These are phyloP conservation scores for Luidia sarsii DNA, from an alignment of 53 echinoderm and acorn worm genomes.

Conservation along the genomic window DNA sequence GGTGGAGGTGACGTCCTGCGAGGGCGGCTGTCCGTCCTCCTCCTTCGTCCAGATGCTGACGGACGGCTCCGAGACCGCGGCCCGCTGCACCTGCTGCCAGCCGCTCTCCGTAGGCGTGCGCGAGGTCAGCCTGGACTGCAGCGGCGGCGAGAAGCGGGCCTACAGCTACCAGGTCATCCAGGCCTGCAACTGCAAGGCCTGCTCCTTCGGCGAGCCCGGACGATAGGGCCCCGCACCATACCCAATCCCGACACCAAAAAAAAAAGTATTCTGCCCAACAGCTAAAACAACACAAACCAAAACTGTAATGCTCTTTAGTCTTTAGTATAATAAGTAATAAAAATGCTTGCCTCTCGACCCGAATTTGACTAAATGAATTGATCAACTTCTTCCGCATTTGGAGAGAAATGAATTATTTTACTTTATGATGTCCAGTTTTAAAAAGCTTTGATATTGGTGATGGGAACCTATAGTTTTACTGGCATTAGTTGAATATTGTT, in stretches of 20 bases:
- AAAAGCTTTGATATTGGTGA: neutral
- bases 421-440: neutral
- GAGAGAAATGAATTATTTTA: neutral
- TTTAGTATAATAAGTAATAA: neutral
- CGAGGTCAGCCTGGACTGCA: constrained; percentile 24
- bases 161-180: constrained; percentile 49
- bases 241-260: too few species aligned
- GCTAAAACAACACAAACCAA: too few species aligned
- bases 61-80: neutral
- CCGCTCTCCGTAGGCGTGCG: constrained; percentile 5
- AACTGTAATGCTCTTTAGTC: too few species aligned
- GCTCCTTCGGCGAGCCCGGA: neutral
- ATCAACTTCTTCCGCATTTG: neutral
- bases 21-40: constrained; percentile 33
- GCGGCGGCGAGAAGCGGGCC: neutral
- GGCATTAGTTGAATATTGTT: neutral
- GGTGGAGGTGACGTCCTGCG: constrained; percentile 35
- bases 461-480: neutral
- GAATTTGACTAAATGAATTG: neutral
- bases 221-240: too few species aligned
- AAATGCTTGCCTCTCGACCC: constrained; percentile 17
- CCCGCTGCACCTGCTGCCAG: constrained; percentile 38
- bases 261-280: too few species aligned
- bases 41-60: constrained; percentile 18
- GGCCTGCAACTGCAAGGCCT: constrained; percentile 25